Conservation (phyloP, 2,888 invertebrate species). For the Venustoraphidia nigricollis region DNA sequence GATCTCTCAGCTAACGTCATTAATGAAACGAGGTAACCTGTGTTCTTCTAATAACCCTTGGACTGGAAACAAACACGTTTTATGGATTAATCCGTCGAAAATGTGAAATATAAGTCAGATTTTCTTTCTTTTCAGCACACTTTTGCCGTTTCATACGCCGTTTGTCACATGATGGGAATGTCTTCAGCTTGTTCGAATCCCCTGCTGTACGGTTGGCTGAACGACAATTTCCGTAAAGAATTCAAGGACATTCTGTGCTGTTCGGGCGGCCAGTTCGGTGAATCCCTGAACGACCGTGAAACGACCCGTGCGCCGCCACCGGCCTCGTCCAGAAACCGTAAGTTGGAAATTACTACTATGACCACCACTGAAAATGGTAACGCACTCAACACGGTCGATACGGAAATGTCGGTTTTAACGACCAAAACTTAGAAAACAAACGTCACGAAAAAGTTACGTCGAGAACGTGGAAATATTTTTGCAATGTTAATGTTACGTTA, state of each 20-base stretch:
- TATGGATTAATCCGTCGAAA: too few relatives aligned
- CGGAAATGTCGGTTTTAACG: conserved; percentile 27
- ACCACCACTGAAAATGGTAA: conserved; percentile 20
- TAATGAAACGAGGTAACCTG: too few relatives aligned
- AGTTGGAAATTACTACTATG: conserved; percentile 22
- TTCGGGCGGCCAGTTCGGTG: conserved; percentile 20
- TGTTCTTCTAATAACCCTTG: too few relatives aligned
- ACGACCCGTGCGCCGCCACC: conserved; percentile 17
- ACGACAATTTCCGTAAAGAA: conserved; percentile 85
- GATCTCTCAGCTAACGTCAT: too few relatives aligned
- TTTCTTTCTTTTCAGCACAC: conserved; percentile 13
- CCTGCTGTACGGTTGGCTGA: conserved; percentile 81
- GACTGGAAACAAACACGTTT: too few relatives aligned
- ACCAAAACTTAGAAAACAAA: conserved; percentile 26
- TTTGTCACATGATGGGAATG: conserved; percentile 60
- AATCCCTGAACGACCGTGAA: conserved; percentile 26
- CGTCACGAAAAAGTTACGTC: too few relatives aligned
- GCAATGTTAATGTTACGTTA: too few relatives aligned
- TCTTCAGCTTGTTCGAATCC: conserved; percentile 87
- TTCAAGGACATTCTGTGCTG: conserved; percentile 64
- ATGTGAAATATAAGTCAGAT: too few relatives aligned
- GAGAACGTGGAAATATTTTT: too few relatives aligned
- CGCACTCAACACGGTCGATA: conserved; percentile 30
- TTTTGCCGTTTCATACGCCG: conserved; percentile 28
- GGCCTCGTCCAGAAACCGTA: conserved; percentile 20